A percentile compares a stretch with the other conserved stretches of the same genome.
Conservation (phyloP, 2,113 vertebrate genomes). For the Hipposideros armiger region DNA sequence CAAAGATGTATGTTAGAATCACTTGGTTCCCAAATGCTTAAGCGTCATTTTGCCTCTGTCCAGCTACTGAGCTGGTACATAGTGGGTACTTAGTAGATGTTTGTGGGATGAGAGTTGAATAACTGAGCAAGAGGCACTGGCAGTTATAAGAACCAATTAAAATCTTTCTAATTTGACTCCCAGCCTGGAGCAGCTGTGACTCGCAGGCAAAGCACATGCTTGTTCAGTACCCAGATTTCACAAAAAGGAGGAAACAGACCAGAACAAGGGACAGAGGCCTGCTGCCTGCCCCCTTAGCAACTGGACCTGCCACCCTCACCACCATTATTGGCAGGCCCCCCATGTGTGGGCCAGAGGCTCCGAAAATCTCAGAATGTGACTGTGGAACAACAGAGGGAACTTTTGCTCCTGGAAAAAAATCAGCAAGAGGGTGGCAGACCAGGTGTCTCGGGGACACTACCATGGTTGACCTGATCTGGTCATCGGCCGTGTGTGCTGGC, state of each 20-base stretch:
- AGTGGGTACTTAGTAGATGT: background rate
- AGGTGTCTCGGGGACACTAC: slow-evolving; percentile 37
- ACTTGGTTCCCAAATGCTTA: background rate
- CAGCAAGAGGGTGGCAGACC: background rate
- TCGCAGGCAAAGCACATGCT: accelerated
- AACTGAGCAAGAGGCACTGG: background rate
- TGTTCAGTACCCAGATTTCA: background rate
- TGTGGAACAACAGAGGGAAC: background rate
- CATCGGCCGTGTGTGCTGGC: slow-evolving; percentile 75
- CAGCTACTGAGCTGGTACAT: background rate
- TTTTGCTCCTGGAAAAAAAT: background rate
- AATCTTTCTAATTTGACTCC: background rate
- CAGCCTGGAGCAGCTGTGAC: slow-evolving; percentile 5
- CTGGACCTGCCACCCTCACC: accelerated
- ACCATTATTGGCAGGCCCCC: no score
- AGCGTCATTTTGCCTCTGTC: background rate
- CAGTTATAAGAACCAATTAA: background rate
- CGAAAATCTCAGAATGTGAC: background rate
- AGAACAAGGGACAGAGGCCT: background rate
- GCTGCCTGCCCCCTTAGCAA: background rate
- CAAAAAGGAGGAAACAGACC: background rate
- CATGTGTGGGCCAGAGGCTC: accelerated
- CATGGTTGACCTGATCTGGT: slow-evolving; percentile 85
- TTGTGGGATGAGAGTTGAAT: background rate
- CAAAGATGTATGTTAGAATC: background rate